Conservation (phyloP, 1,140 invertebrate species). For the Mycetomoellerius zeteki region DNA sequence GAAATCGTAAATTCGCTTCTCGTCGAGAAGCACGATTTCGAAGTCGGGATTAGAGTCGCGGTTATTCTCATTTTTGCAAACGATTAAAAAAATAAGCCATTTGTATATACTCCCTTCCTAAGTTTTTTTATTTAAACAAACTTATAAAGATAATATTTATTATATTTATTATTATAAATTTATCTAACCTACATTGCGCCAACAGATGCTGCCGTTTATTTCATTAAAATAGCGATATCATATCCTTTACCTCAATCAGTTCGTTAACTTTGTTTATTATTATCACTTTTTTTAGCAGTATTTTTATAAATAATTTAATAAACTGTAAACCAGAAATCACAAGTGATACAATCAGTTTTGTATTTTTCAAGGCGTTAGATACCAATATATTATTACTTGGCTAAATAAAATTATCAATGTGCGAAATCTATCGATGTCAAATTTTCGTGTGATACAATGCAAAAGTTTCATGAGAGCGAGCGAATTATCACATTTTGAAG, state of each 20-base stretch:
- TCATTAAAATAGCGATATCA: not conserved
- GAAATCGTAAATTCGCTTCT: conserved; percentile 61
- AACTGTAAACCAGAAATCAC: not conserved
- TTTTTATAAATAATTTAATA: not conserved
- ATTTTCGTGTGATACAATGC: conserved; percentile 13
- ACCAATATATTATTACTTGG: not conserved
- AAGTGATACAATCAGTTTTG: not conserved
- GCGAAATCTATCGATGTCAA: not conserved
- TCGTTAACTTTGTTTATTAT: not conserved
- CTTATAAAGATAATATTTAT: not conserved
- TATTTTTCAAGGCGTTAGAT: not conserved
- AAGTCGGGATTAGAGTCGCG: conserved; percentile 37
- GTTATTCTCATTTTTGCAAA: conserved; percentile 38
- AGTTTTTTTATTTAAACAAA: not conserved
- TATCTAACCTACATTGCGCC: not conserved
- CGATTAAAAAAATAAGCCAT: conserved; percentile 13
- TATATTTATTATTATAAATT: conserved; percentile 2
- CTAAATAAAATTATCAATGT: not conserved
- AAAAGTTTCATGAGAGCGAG: not conserved
- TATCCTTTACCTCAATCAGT: not conserved
- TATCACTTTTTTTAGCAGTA: not conserved
- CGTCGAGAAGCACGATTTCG: conserved; percentile 47
- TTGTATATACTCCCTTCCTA: not conserved
- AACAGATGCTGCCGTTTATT: not conserved
- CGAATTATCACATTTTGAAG: conserved; percentile 37